Evolutionary conservation across 92 coral and sea anemone species (phyloP), one percentile per base, ranked within the genome.

Genomic region (Ricordea florida): DNA sequence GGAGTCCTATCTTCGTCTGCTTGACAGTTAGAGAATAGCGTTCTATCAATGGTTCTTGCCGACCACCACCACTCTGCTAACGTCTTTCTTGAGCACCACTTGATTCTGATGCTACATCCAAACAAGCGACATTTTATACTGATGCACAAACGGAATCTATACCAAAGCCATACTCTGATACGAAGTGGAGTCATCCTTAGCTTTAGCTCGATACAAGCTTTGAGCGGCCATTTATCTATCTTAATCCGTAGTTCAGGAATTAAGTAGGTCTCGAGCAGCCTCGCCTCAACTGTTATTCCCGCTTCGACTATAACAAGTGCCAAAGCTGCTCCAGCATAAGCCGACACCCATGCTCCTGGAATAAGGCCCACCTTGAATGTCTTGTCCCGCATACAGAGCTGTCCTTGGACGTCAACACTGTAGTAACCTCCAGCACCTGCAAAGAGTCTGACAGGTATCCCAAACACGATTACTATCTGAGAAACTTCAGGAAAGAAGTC

Each of bases 341-440:
- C 92, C 0, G 81, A 36, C 4, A 92, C 87, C 93, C 97, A 89
- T 1, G 94, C 97, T 25, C 97, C 97, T 14, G 97, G 97, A 9
- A 92, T 82, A n/a, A 92, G 18, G 14, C 91, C 97, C 2, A 81
- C 62, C 3, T 59, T 61, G 21, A 86, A 68, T 5, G 48, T 29
- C 46, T 78, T 81, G 10, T 67, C 76, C 6, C 45, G 44, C 49
- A 82, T 20, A 34, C 97, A 92, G 2, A 87, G 14, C 6, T 35
- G n/a, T n/a, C 44, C 89, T 28, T 90, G 84, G 77, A 74, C 86
- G 57, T 77, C 86, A 2, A 87, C 84, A 51, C 76, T 78, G 38
- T 76, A 85, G 50, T 93, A 81, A 0, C 92, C 96, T 11, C 76
- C 83, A 9, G 92, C 94, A 17, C 98, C 96, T 42, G 84, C 91